These are phyloP conservation scores for Theretra japonica DNA, from an alignment of 2,888 invertebrate species.

Conservation along the genomic window DNA sequence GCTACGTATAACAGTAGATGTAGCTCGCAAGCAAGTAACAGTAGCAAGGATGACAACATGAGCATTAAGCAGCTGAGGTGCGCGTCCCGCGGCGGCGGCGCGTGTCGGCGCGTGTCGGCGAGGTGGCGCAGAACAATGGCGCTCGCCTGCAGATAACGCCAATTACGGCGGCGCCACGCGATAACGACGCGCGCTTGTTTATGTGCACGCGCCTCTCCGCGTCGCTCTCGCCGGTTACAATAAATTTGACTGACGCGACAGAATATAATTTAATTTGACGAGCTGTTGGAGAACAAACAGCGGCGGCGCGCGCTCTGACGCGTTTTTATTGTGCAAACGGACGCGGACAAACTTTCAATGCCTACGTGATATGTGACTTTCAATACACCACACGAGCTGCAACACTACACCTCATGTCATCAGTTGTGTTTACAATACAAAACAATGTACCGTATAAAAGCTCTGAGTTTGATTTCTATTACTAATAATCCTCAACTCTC, in stretches of 20 bases:
- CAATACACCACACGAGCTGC: neutral
- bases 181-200: constrained; percentile 36
- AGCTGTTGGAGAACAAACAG: constrained; percentile 31
- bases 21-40: no score
- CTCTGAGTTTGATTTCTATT: no score
- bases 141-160: constrained; percentile 48
- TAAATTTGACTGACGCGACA: constrained; percentile 29
- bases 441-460: no score
- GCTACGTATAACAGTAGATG: no score
- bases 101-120: no score
- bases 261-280: constrained; percentile 40
- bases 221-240: neutral
- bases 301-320: neutral
- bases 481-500: no score
- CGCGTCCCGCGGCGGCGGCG: neutral
- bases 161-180: constrained; percentile 51
- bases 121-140: constrained; percentile 31
- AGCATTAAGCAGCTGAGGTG: neutral
- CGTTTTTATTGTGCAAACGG: constrained; percentile 5
- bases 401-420: no score
- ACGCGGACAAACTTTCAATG: constrained; percentile 16
- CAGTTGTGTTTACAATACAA: no score
- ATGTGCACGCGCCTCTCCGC: constrained; percentile 1
- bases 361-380: no score
- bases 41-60: no score